Percentiles rank a stretch among this genome's conserved stretches.
phyloP scores from a whole-genome alignment of 2,888 invertebrate species.

The Trypoxylon attenuatum region DNA sequence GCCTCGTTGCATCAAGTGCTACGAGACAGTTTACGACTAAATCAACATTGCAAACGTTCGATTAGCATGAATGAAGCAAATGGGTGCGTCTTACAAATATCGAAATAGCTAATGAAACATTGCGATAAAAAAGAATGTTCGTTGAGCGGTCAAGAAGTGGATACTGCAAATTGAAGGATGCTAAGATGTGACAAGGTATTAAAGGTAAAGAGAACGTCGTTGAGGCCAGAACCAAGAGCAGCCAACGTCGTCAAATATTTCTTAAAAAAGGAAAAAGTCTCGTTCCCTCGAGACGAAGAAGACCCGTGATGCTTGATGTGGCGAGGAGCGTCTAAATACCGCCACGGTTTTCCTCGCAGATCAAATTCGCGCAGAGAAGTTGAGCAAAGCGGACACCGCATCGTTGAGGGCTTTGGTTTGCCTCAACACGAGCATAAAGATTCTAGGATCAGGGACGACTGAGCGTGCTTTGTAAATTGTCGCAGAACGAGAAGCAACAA shows the following conservation, averaged over 20 bases:
- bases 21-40: no score
- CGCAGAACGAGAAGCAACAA: constrained; percentile 30
- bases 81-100: neutral
- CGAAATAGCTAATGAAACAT: neutral
- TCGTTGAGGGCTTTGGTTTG: neutral
- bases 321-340: constrained; percentile 8
- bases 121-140: constrained; percentile 1
- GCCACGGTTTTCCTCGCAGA: constrained; percentile 1
- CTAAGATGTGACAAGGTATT: neutral
- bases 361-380: constrained; percentile 1
- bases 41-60: no score
- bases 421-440: neutral
- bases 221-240: neutral
- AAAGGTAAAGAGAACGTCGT: neutral
- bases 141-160: constrained; percentile 15
- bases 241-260: constrained; percentile 13
- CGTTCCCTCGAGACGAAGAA: neutral
- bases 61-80: neutral
- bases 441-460: constrained; percentile 3
- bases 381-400: neutral
- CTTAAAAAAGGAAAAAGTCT: neutral
- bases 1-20: no score
- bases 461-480: constrained; percentile 47
- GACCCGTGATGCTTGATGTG: constrained; percentile 17
- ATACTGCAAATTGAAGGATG: no score